phyloP scores from a whole-genome alignment of 1,140 invertebrate genomes.

The Drosophila simulans region DNA sequence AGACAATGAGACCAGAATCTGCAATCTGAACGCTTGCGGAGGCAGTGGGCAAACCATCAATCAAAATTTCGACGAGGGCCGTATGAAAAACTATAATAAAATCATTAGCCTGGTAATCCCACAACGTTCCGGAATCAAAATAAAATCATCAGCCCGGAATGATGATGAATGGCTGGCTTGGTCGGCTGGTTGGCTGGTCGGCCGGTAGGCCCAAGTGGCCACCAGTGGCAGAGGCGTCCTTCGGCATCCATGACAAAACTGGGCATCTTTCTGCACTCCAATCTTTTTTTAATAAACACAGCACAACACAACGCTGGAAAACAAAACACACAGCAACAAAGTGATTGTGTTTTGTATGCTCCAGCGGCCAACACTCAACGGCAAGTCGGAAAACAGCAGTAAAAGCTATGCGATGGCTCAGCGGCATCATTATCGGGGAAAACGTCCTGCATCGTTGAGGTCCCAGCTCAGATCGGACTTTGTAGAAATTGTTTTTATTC shows the following conservation, averaged over 20 bases:
- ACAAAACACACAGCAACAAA: slow-evolving; percentile 31
- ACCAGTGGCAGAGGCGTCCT: slow-evolving; percentile 15
- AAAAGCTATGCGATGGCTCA: slow-evolving; percentile 50
- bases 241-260: slow-evolving; percentile 56
- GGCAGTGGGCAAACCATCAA: slow-evolving; percentile 51
- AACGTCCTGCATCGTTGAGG: slow-evolving; percentile 58
- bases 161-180: slow-evolving; percentile 67
- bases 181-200: slow-evolving; percentile 3
- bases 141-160: slow-evolving; percentile 77
- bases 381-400: slow-evolving; percentile 30
- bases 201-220: slow-evolving; percentile 36
- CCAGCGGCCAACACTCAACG: slow-evolving; percentile 61
- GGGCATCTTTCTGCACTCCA: slow-evolving; percentile 64
- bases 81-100: slow-evolving; percentile 77
- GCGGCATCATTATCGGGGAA: slow-evolving; percentile 73
- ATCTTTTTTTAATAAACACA: slow-evolving; percentile 82
- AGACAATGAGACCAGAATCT: slow-evolving; percentile 41
- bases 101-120: slow-evolving; percentile 78
- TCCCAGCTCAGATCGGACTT: slow-evolving; percentile 7
- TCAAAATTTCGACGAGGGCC: slow-evolving; percentile 48
- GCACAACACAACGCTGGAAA: slow-evolving; percentile 37
- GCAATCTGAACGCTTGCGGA: not conserved
- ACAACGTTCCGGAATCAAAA: slow-evolving; percentile 77
- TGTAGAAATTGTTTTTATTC: slow-evolving; percentile 26
- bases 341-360: slow-evolving; percentile 68